Conservation (phyloP, 2,113 vertebrate genomes). For the Cynocephalus volans region DNA sequence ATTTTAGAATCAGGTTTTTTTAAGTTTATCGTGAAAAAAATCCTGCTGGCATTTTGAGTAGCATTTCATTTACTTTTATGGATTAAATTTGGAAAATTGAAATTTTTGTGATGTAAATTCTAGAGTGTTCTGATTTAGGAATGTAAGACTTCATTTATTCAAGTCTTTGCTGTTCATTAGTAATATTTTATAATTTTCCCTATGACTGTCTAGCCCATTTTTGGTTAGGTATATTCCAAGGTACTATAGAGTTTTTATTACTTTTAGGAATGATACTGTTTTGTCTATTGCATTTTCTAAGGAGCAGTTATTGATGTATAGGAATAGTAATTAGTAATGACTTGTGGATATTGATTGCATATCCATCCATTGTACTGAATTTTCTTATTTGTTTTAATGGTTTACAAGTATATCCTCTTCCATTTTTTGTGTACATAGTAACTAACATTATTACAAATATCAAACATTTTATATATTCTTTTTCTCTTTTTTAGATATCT, state of each 20-base stretch:
- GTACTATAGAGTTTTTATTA: neutral
- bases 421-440: neutral
- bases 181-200: neutral
- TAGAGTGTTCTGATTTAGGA: conserved; percentile 14
- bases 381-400: conserved; percentile 26
- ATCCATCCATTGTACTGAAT: neutral
- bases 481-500: conserved; percentile 36
- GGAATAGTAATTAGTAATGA: conserved; percentile 36
- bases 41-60: neutral
- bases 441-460: conserved; percentile 4
- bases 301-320: neutral
- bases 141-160: conserved; percentile 19
- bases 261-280: conserved; percentile 5
- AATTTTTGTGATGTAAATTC: conserved; percentile 24
- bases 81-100: conserved; percentile 11
- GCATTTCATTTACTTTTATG: conserved; percentile 45
- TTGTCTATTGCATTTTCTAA: conserved; percentile 33
- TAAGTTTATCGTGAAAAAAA: neutral
- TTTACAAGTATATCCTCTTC: neutral
- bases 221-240: conserved; percentile 15
- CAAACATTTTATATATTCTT: neutral
- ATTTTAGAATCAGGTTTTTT: neutral
- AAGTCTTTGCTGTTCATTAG: conserved; percentile 2
- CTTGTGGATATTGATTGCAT: neutral
- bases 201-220: neutral